Percentiles rank a stretch among this genome's conserved stretches.
These are phyloP conservation scores for Bombus affinis DNA, from an alignment of 1,140 invertebrate species.

Conservation along the genomic window DNA sequence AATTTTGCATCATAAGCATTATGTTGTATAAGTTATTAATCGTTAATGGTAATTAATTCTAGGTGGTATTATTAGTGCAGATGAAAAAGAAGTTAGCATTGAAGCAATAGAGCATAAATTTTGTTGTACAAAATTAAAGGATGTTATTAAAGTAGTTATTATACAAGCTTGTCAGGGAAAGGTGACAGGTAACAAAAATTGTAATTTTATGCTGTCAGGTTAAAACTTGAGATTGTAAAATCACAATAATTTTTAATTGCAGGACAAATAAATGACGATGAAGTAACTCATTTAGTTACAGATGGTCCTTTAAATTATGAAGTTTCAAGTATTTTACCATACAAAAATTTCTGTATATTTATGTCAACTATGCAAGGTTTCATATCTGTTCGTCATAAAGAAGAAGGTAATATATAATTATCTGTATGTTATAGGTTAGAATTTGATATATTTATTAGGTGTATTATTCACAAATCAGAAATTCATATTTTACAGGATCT, in stretches of 20 bases:
- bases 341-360: constrained; percentile 61
- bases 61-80: constrained; percentile 61
- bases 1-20: not conserved
- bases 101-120: constrained; percentile 52
- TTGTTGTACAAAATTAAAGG: constrained; percentile 54
- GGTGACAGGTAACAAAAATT: constrained; percentile 43
- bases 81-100: constrained; percentile 57
- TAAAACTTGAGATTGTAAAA: not conserved
- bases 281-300: constrained; percentile 9
- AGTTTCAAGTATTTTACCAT: constrained; percentile 12
- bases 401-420: constrained; percentile 55
- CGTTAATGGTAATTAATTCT: constrained; percentile 6
- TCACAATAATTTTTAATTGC: not conserved
- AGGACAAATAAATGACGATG: constrained; percentile 29
- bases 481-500: constrained; percentile 55
- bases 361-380: constrained; percentile 65
- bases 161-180: constrained; percentile 71
- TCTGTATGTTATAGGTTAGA: not conserved
- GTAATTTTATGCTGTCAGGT: not conserved
- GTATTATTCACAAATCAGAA: not conserved
- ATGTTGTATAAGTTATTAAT: constrained; percentile 24
- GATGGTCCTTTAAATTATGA: constrained; percentile 37
- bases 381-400: constrained; percentile 61
- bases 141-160: constrained; percentile 70
- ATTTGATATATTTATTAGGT: not conserved